These are phyloP conservation scores for Oryzias javanicus DNA, from an alignment of 2,113 vertebrate genomes.

Conservation along the genomic window DNA sequence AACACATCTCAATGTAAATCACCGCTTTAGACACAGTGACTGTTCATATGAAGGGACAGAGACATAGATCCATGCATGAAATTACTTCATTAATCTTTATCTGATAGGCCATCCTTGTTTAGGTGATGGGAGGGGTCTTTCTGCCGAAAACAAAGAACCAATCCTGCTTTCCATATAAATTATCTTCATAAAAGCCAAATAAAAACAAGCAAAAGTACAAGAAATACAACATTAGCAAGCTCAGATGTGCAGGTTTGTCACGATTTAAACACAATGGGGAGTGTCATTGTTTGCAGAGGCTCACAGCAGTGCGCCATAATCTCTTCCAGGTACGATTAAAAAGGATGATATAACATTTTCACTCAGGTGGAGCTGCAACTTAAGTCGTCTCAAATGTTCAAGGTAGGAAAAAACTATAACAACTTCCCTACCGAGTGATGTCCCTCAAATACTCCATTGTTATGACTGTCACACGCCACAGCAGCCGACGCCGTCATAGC, in stretches of 20 bases:
- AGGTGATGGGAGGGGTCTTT: slow-evolving; percentile 62
- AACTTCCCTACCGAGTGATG: slow-evolving; percentile 21
- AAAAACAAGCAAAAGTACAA: slow-evolving; percentile 48
- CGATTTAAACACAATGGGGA: slow-evolving; percentile 52
- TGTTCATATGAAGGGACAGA: slow-evolving; percentile 64
- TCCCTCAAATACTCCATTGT: slow-evolving; percentile 30
- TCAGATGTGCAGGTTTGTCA: slow-evolving; percentile 52
- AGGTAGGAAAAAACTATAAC: slow-evolving; percentile 21
- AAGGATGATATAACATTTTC: slow-evolving; percentile 13
- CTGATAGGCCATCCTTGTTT: slow-evolving; percentile 77
- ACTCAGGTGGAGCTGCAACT: slow-evolving; percentile 13
- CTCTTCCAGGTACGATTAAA: slow-evolving; percentile 8
- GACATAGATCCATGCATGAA: slow-evolving; percentile 82
- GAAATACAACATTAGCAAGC: slow-evolving; percentile 26
- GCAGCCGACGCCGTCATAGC: slow-evolving; percentile 47
- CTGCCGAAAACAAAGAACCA: slow-evolving; percentile 77
- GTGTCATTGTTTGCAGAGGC: slow-evolving; percentile 48
- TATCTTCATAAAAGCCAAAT: slow-evolving; percentile 60
- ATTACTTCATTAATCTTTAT: slow-evolving; percentile 85
- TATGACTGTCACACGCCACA: slow-evolving; percentile 45
- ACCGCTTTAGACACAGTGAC: slow-evolving; percentile 75
- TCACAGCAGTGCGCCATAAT: slow-evolving; percentile 18
- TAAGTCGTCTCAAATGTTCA: slow-evolving; percentile 9
- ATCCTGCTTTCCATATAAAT: slow-evolving; percentile 63
- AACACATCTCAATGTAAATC: slow-evolving; percentile 74